phyloP scores from a whole-genome alignment of 2,888 invertebrate genomes.

The Netelia inedita region DNA sequence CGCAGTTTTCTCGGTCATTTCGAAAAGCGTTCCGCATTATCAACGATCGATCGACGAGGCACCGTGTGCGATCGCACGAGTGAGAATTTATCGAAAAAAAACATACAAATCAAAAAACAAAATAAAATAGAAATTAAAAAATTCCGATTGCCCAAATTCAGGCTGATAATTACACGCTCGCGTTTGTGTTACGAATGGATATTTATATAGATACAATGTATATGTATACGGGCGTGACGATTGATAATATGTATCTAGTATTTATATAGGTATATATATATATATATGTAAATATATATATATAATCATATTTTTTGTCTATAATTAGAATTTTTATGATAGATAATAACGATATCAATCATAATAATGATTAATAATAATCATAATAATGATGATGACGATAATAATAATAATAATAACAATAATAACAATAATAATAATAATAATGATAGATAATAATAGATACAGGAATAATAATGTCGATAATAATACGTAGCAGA shows the following conservation, averaged over 20 bases:
- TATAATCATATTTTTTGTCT: slow-evolving; percentile 60
- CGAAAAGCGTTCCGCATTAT: background rate
- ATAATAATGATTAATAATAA: slow-evolving; percentile 69
- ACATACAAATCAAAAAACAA: background rate
- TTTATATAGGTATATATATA: slow-evolving; percentile 47
- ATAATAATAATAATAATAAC: slow-evolving; percentile 59
- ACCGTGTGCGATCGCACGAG: too few relatives aligned
- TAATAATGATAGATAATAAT: slow-evolving; percentile 58
- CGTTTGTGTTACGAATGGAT: slow-evolving; percentile 58
- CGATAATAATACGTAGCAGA: slow-evolving; percentile 69
- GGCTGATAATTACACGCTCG: slow-evolving; percentile 51
- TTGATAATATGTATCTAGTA: slow-evolving; percentile 57
- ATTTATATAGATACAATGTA: slow-evolving; percentile 61
- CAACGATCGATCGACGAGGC: too few relatives aligned
- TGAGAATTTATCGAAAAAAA: background rate
- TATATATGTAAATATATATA: slow-evolving; percentile 59
- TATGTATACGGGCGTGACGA: slow-evolving; percentile 55
- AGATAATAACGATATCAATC: slow-evolving; percentile 54
- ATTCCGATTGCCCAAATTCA: slow-evolving; percentile 23
- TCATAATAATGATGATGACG: slow-evolving; percentile 66
- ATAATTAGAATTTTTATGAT: slow-evolving; percentile 66
- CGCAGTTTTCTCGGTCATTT: background rate
- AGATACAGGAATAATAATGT: slow-evolving; percentile 53
- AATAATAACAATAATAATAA: slow-evolving; percentile 65
- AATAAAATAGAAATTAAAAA: background rate